Conservation (phyloP, 2,888 invertebrate species). For the Netelia melanura region DNA sequence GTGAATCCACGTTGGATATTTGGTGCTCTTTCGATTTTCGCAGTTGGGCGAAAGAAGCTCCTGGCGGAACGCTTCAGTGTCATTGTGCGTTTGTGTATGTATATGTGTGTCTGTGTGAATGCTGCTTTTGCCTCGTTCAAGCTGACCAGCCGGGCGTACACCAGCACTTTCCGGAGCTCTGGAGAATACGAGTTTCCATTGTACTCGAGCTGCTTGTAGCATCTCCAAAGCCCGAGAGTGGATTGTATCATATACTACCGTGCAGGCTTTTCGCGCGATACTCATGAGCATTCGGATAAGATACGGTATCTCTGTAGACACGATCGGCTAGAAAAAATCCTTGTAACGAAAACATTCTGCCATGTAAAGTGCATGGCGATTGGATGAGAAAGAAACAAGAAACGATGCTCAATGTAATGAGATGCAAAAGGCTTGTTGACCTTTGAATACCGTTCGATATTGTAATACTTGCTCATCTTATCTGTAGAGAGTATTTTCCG, state of each 20-base stretch:
- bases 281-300: conserved; percentile 53
- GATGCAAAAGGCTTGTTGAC: conserved; percentile 1
- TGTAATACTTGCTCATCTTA: neutral
- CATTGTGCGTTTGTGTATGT: neutral
- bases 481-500: neutral
- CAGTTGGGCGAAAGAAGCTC: conserved; percentile 37
- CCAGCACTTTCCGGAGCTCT: conserved; percentile 56
- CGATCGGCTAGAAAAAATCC: conserved; percentile 2
- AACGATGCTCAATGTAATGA: neutral
- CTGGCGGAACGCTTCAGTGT: conserved; percentile 8
- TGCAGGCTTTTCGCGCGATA: conserved; percentile 34
- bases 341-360: neutral
- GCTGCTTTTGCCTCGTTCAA: conserved; percentile 46
- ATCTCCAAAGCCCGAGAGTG: conserved; percentile 38
- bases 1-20: conserved; percentile 31
- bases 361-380: neutral
- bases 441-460: conserved; percentile 17
- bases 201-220: conserved; percentile 33
- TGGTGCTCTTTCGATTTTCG: conserved; percentile 60
- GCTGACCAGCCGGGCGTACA: conserved; percentile 63
- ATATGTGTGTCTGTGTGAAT: neutral
- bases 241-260: conserved; percentile 40
- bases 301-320: conserved; percentile 16
- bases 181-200: conserved; percentile 62
- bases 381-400: neutral